Evolutionary conservation across 1,140 invertebrate genomes (phyloP).

Genomic region (Ditylenchus dipsaci): DNA sequence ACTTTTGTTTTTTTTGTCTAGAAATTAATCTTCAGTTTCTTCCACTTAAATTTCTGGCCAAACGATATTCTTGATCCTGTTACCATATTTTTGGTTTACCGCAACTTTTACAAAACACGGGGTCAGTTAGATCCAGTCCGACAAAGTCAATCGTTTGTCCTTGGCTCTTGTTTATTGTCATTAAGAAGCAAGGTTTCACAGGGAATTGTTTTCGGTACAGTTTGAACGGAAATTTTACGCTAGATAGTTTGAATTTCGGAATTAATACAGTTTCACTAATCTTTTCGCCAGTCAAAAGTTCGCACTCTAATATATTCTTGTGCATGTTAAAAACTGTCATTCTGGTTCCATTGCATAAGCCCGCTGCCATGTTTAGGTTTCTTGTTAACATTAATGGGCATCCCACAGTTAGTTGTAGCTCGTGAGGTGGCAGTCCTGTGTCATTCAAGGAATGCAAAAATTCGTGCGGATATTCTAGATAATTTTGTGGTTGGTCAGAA

Average conservation of each 20-base stretch:
- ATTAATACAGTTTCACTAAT: too few relatives aligned
- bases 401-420: conserved; percentile 57
- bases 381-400: conserved; percentile 53
- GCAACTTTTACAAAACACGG: neutral
- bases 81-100: neutral
- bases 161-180: too few relatives aligned
- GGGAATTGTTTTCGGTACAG: too few relatives aligned
- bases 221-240: neutral
- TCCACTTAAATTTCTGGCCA: conserved; percentile 10
- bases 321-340: neutral
- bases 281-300: neutral
- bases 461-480: conserved; percentile 33
- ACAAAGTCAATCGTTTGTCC: too few relatives aligned
- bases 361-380: conserved; percentile 34
- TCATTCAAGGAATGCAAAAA: conserved; percentile 56
- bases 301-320: too few relatives aligned
- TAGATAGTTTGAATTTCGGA: neutral
- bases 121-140: too few relatives aligned
- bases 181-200: too few relatives aligned
- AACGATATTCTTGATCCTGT: conserved; percentile 15
- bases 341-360: conserved; percentile 36
- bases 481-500: too few relatives aligned
- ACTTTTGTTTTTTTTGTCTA: too few relatives aligned
- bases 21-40: too few relatives aligned
- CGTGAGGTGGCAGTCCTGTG: conserved; percentile 57